These are phyloP conservation scores for Nomada ferruginata DNA, from an alignment of 2,888 invertebrate species.

Conservation along the genomic window DNA sequence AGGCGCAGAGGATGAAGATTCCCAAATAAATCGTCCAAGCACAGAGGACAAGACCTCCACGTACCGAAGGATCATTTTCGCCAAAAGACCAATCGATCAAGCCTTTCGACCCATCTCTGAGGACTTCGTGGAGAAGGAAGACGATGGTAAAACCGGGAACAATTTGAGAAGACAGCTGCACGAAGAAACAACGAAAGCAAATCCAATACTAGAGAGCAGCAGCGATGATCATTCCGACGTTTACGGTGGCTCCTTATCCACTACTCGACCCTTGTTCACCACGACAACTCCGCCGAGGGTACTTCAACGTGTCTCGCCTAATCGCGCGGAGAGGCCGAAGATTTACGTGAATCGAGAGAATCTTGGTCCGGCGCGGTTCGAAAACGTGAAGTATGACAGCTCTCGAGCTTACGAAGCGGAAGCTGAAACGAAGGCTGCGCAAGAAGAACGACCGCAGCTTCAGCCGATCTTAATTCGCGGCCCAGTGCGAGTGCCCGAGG, in stretches of 20 bases:
- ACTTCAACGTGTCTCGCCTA: conserved; percentile 80
- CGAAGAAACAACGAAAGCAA: conserved; percentile 85
- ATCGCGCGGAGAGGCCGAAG: conserved; percentile 76
- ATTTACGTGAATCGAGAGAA: conserved; percentile 75
- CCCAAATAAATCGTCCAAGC: conserved; percentile 79
- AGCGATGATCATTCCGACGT: conserved; percentile 89
- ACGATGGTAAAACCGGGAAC: conserved; percentile 83
- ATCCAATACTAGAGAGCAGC: conserved; percentile 69
- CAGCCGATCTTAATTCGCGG: conserved; percentile 76
- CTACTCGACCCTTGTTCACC: conserved; percentile 89
- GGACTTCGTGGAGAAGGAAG: neutral
- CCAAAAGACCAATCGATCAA: conserved; percentile 81
- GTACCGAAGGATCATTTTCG: conserved; percentile 76
- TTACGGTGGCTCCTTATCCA: conserved; percentile 88
- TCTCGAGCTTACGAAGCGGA: conserved; percentile 76
- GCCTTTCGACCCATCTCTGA: conserved; percentile 80
- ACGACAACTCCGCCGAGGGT: conserved; percentile 87
- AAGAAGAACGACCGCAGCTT: conserved; percentile 75
- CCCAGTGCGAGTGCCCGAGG: conserved; percentile 64
- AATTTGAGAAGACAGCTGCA: conserved; percentile 87
- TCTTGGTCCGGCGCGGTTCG: conserved; percentile 78
- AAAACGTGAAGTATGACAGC: conserved; percentile 74
- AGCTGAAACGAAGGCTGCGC: conserved; percentile 62
- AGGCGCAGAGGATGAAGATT: conserved; percentile 75
- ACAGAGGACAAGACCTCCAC: conserved; percentile 74